Evolutionary conservation across 1,140 invertebrate genomes (phyloP).

Genomic region (Leptinotarsa defecta): DNA sequence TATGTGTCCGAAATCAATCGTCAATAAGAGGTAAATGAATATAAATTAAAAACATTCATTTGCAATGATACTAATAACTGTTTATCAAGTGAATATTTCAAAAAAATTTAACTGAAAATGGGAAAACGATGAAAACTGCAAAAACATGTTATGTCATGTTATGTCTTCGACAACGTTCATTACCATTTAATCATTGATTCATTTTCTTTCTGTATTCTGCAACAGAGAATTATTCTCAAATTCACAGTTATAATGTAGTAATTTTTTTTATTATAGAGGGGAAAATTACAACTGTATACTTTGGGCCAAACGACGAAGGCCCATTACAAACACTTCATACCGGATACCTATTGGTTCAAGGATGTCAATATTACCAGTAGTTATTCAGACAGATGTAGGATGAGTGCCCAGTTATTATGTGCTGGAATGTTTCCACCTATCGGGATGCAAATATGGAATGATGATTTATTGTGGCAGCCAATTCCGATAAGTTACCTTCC

Average conservation of each 20-base stretch:
- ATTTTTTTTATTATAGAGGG: conserved; percentile 63
- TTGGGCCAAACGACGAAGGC: conserved; percentile 75
- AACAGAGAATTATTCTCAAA: neutral
- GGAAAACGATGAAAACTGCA: neutral
- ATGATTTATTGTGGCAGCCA: conserved; percentile 80
- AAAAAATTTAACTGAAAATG: too few relatives aligned
- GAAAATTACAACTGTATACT: conserved; percentile 76
- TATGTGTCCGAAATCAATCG: too few relatives aligned
- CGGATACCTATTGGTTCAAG: conserved; percentile 66
- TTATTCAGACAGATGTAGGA: conserved; percentile 79
- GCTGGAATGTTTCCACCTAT: conserved; percentile 82
- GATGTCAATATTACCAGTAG: conserved; percentile 78
- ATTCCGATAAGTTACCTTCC: conserved; percentile 81
- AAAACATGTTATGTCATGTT: neutral
- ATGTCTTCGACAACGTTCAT: neutral
- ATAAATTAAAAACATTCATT: too few relatives aligned
- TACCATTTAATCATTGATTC: neutral
- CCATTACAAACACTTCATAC: conserved; percentile 70
- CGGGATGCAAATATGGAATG: conserved; percentile 72
- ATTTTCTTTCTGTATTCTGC: neutral
- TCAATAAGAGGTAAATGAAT: too few relatives aligned
- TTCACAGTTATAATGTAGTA: neutral
- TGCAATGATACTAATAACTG: too few relatives aligned
- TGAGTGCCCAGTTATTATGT: conserved; percentile 81
- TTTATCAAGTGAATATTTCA: too few relatives aligned